Base-by-base conservation (phyloP, 1,140 invertebrate genomes). In the Drosophila nasuta region DNA sequence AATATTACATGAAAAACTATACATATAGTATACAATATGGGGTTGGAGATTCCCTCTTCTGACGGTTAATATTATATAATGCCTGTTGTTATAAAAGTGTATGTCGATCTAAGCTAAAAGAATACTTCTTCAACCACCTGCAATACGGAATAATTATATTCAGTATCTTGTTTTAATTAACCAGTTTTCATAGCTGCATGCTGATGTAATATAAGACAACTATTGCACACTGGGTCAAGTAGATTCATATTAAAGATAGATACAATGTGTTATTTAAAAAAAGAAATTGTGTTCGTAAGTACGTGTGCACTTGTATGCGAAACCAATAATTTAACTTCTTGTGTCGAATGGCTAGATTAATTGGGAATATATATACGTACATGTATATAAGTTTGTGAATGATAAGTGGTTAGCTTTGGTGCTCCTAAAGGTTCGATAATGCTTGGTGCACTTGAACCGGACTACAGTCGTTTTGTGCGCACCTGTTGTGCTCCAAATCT, bases 191-290 rank as follows among this genome's bases (percentile, higher is more conserved):
- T 11, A 28, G 41, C 13, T 56, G 35, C 43, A 51, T 75, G 77
- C 85, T 88, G 85, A 89, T 90, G 85, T 85, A 88, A 88, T 90
- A 75, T 63, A 54, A 54, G 20, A 52, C 48, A 25, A 52, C 56
- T 85, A 85, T 88, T 88, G 71, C 85, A 88, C 81, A 88, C 48
- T 88, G 67, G 85, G 85, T 88, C 85, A 89, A 85, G 58, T 75
- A 79, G 75, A 88, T 85, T 75, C 66, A 76, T 51, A 49, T 7
- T 56, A 60, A 35, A 51, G 15, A 41, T 62, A 75, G 13, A 38
- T 17, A 51, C 28, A 75, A 46, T 52, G 52, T 66, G 38, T 46
- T 43, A 45, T 58, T 67, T 63, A 59, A 25, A 25, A 25, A 25
- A 25, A 25, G 20, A 25, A 25, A 25, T 25, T 66, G 62, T 56